Evolutionary conservation across 2,797 vertebrate species (phyloP), one percentile per base, ranked within the genome.

Genomic region (Malurus splendens): DNA sequence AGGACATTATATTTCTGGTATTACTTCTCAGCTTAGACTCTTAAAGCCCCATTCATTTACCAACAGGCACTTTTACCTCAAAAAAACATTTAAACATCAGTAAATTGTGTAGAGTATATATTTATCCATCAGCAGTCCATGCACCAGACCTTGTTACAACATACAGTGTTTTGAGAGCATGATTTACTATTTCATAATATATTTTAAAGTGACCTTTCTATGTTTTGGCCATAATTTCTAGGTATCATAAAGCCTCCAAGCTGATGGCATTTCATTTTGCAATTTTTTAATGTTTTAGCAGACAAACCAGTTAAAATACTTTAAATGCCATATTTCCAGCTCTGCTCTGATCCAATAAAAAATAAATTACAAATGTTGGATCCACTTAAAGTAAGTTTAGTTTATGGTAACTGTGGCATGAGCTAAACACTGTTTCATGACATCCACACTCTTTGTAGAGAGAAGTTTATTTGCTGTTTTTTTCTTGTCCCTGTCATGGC

Each of bases 281-380:
- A 64, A 45, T 25, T 83, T 94, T 86, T 73, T 38, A 94, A 91
- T 41, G 25, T 80, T 93, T 86, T 90, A 56, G 44, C 64, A 91
- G 59, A 56, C 39, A 93, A 94, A 83, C 2, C 7, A 72, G n/a
- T 25, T 93, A 56, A 83, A 87, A 78, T 90, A 86, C 59, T 84
- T 94, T 77, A 55, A 92, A 84, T 25, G 45, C 18, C 32, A 2
- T 84, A 65, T 84, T 92, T 80, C 86, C 59, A 89, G 30, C 39
- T 93, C 55, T 54, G 32, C 20, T 55, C 50, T 90, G 42, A 85
- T 52, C 16, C 77, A 92, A 79, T 41, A 52, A 71, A 82, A 82
- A 86, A 87, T 12, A 79, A 80, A 78, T 80, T 74, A 73, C 20
- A 78, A 62, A 80, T 47, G 9, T 61, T 91, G 44, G 41, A 83